Evolutionary conservation across 2,113 vertebrate genomes (phyloP).

Genomic region (Hydrolagus affinis): DNA sequence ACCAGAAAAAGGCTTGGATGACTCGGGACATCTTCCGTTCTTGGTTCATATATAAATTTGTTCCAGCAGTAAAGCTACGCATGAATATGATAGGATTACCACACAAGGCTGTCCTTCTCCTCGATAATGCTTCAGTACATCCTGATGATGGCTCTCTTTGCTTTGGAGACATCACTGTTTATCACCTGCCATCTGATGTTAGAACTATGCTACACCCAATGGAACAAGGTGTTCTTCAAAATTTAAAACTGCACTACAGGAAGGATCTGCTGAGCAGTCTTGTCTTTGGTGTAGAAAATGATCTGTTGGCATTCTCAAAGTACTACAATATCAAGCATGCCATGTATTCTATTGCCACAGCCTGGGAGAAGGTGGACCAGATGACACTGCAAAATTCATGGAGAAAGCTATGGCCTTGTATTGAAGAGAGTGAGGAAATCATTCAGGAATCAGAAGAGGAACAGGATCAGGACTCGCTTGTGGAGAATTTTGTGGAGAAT

Average conservation of each 20-base stretch:
- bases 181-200: not conserved
- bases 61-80: not conserved
- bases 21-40: conserved; percentile 15
- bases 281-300: not conserved
- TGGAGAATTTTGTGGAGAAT: not conserved
- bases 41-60: not conserved
- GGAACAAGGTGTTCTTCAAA: not conserved
- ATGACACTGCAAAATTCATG: not conserved
- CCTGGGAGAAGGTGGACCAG: conserved; percentile 20
- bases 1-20: conserved; percentile 4
- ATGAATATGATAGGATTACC: not conserved
- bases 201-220: not conserved
- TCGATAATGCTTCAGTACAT: too few species aligned
- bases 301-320: conserved; percentile 1
- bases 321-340: not conserved
- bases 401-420: conserved; percentile 2
- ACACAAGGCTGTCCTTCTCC: too few species aligned
- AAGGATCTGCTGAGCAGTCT: not conserved
- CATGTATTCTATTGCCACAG: not conserved
- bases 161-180: conserved; percentile 13
- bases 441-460: not conserved
- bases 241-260: not conserved
- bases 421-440: not conserved
- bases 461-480: not conserved
- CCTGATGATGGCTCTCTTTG: not conserved